phyloP scores from a whole-genome alignment of 2,888 invertebrate genomes.

The Aphrophora alni region DNA sequence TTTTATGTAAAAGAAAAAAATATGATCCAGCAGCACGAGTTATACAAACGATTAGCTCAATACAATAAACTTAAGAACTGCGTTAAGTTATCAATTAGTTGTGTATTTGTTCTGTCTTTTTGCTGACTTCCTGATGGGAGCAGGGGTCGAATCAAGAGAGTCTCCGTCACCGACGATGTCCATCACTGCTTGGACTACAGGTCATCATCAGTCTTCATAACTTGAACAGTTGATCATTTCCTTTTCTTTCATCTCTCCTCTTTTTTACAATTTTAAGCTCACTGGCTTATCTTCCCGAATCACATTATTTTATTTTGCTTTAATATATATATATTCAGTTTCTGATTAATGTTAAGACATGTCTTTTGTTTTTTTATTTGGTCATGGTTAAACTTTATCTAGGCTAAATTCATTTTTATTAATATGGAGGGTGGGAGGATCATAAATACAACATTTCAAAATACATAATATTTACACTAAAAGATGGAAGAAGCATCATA shows the following conservation, averaged over 20 bases:
- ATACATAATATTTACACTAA: too few species aligned
- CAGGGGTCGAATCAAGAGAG: conserved; percentile 29
- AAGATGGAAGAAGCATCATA: too few species aligned
- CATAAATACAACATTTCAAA: too few species aligned
- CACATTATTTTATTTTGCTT: background rate
- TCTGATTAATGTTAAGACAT: too few species aligned
- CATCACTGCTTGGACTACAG: conserved; percentile 50
- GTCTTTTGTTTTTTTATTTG: too few species aligned
- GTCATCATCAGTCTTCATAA: conserved; percentile 15
- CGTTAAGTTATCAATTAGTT: background rate
- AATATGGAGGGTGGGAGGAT: too few species aligned
- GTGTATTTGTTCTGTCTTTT: conserved; percentile 22
- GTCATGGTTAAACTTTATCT: too few species aligned
- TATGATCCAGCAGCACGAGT: background rate
- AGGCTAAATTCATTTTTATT: too few species aligned
- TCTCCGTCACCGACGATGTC: conserved; percentile 37
- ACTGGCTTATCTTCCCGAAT: background rate
- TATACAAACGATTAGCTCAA: background rate
- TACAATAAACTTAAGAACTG: background rate
- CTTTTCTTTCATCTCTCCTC: background rate
- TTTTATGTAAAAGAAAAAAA: background rate
- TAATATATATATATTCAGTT: too few species aligned
- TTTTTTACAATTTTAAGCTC: background rate
- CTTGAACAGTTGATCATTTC: background rate
- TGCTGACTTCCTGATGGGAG: conserved; percentile 22